Conservation (phyloP, 2,113 vertebrate genomes). For the Pseudolaguvia tuberculata region DNA sequence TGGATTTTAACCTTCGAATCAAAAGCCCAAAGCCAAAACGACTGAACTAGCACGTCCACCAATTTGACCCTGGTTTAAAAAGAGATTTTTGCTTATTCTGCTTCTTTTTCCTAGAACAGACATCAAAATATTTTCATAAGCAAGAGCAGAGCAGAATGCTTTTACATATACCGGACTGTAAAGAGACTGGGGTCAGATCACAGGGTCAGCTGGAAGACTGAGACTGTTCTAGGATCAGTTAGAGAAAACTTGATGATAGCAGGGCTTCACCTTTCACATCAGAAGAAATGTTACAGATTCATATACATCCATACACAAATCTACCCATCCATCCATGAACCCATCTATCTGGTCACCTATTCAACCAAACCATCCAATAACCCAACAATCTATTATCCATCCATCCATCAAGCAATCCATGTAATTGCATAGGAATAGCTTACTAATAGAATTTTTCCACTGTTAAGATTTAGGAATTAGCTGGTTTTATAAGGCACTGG, state of each 20-base stretch:
- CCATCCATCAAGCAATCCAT: not conserved
- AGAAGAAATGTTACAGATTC: too few relatives aligned
- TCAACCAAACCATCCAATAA: too few relatives aligned
- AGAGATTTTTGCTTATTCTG: not conserved
- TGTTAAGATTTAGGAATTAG: not conserved
- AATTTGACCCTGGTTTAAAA: not conserved
- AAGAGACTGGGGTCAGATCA: not conserved
- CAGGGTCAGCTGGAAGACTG: not conserved
- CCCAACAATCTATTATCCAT: not conserved
- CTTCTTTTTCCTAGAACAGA: not conserved
- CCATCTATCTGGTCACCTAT: not conserved
- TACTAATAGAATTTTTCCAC: not conserved
- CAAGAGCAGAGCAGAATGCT: not conserved
- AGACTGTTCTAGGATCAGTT: not conserved
- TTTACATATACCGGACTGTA: not conserved
- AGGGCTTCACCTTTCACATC: not conserved
- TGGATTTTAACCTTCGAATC: not conserved
- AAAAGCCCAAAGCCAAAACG: not conserved
- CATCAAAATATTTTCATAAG: too few relatives aligned
- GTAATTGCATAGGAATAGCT: not conserved
- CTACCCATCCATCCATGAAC: not conserved
- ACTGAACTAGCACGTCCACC: not conserved
- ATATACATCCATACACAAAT: not conserved
- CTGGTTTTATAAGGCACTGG: not conserved
- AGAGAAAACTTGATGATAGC: not conserved